Evolutionary conservation across 2,888 invertebrate genomes (phyloP).

Genomic region (Catocala sponsa): DNA sequence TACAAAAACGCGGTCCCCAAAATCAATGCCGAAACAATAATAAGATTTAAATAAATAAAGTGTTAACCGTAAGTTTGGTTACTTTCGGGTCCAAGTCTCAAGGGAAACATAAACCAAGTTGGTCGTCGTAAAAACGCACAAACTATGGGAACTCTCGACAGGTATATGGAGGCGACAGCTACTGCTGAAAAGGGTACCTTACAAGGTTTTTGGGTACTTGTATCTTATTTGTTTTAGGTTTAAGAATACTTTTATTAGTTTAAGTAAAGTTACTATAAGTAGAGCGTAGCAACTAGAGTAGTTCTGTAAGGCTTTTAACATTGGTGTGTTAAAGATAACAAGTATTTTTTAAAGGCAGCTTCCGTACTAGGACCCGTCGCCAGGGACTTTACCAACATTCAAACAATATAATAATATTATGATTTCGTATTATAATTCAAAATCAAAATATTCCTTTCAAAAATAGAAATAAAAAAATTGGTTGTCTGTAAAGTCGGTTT

Average conservation of each 20-base stretch:
- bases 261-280: not conserved
- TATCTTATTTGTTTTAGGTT: conserved; percentile 2
- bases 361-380: no score
- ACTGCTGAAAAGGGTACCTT: conserved; percentile 20
- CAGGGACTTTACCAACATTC: no score
- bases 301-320: no score
- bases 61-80: conserved; percentile 28
- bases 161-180: conserved; percentile 37
- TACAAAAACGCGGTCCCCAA: not conserved
- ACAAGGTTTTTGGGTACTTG: not conserved
- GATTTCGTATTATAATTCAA: no score
- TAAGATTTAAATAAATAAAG: conserved; percentile 43
- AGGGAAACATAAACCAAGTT: conserved; percentile 54
- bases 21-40: conserved; percentile 26
- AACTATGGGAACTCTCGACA: conserved; percentile 47
- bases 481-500: no score
- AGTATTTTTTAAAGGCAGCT: no score
- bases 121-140: conserved; percentile 53
- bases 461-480: no score
- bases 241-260: not conserved
- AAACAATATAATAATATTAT: no score
- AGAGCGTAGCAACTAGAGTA: not conserved
- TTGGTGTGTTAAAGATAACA: no score
- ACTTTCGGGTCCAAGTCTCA: conserved; percentile 36
- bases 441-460: no score